Evolutionary conservation across 2,888 invertebrate genomes (phyloP), one percentile per base, ranked within the genome.

Genomic region (Platerodrilus igneus): DNA sequence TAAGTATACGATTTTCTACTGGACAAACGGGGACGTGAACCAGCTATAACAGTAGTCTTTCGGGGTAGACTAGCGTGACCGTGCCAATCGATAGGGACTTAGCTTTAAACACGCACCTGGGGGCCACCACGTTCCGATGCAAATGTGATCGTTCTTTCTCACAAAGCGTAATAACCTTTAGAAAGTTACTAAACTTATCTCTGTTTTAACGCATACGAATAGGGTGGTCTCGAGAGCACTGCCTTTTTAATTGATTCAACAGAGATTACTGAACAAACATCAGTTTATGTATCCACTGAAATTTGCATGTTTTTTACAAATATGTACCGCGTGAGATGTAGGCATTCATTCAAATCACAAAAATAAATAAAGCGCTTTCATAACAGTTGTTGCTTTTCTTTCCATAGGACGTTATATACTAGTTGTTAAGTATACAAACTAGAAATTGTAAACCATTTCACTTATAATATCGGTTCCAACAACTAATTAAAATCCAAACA

Each of bases 91-190:
- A 63, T 62, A 58, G 51, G 48, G 48, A 52, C 54, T 58, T 60
- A 59, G n/a, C n/a, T n/a, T n/a, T n/a, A n/a, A n/a, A 59, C 63
- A 63, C 63, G 63, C 62, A 62, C 62, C 59, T 60, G 59, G 57
- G 59, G 55, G 58, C 60, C 58, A 53, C 53, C 55, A 60, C 57
- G 57, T 57, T 58, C 55, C 54, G 55, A 57, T 58, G 58, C 57
- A 58, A 60, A 60, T 60, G 55, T 47, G 53, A 53, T 51, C 53
- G 45, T 45, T 45, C 41, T 34, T 41, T 45, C 37, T 37, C 34
- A 41, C 28, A 35, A 35, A 40, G 21, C 30, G 34, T 40, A 28
- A n/a, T 29, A 33, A 21, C 38, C 32, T 25, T 31, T 26, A 26
- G 25, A 37, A 37, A 38, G 30, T 30, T 20, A 40, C 40, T 39